These are phyloP conservation scores for Serranus cabrilla DNA, from an alignment of 2,797 vertebrate species.

Conservation along the genomic window DNA sequence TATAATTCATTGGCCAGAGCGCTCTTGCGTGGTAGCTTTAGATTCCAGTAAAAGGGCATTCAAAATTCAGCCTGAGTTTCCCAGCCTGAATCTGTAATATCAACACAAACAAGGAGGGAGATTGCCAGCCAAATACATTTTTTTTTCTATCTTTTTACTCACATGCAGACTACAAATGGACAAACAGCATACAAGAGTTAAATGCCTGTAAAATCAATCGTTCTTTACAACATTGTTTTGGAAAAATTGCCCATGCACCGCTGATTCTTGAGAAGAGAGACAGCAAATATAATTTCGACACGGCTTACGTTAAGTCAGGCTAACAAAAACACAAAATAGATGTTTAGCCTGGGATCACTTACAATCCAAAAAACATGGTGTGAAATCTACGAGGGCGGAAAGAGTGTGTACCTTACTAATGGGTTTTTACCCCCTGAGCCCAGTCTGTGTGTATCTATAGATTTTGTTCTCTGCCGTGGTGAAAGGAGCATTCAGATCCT, in stretches of 20 bases:
- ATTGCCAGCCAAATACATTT: slow-evolving; percentile 32
- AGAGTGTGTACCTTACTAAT: slow-evolving; percentile 57
- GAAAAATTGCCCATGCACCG: slow-evolving; percentile 11
- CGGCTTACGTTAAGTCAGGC: slow-evolving; percentile 46
- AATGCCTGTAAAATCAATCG: slow-evolving; percentile 35
- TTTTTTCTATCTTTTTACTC: slow-evolving; percentile 16
- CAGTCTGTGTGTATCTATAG: slow-evolving; percentile 44
- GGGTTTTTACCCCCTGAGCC: slow-evolving; percentile 47
- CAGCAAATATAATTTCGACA: slow-evolving; percentile 39
- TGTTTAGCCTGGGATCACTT: slow-evolving; percentile 65
- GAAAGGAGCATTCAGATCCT: slow-evolving; percentile 20
- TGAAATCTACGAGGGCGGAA: slow-evolving; percentile 36
- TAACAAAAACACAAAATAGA: slow-evolving; percentile 60
- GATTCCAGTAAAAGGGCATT: slow-evolving; percentile 44
- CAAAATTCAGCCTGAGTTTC: slow-evolving; percentile 37
- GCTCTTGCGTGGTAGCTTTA: slow-evolving; percentile 29
- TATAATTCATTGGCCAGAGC: slow-evolving; percentile 51
- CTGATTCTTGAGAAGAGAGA: slow-evolving; percentile 37
- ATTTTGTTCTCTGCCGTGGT: slow-evolving; percentile 34
- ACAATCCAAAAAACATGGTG: slow-evolving; percentile 52
- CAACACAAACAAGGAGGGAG: slow-evolving; percentile 44
- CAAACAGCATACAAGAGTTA: slow-evolving; percentile 24
- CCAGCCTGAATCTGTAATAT: slow-evolving; percentile 41
- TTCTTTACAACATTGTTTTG: slow-evolving; percentile 23
- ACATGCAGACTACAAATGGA: slow-evolving; percentile 28